These are phyloP conservation scores for Dermochelys coriacea DNA, from an alignment of 2,797 vertebrate genomes.

Conservation along the genomic window DNA sequence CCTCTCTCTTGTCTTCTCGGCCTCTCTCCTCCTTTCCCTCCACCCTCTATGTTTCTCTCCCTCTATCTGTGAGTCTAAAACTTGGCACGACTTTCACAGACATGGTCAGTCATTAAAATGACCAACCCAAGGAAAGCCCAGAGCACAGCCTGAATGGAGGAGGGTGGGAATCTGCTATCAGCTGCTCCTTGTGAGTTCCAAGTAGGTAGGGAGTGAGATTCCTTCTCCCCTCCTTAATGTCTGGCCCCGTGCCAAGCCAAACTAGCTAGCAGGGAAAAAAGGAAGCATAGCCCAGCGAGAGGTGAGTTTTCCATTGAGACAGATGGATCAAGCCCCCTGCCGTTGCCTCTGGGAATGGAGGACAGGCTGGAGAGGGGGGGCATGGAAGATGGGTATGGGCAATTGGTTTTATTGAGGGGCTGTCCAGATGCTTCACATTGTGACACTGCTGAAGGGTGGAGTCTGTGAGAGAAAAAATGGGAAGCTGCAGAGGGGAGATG, in stretches of 20 bases:
- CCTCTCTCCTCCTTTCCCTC: neutral
- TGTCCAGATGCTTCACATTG: neutral
- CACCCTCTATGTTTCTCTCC: neutral
- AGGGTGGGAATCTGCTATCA: neutral
- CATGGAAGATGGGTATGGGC: neutral
- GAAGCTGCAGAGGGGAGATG: neutral
- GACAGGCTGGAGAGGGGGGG: neutral
- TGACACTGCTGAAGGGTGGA: neutral
- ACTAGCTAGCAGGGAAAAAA: accelerated
- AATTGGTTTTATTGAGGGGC: neutral
- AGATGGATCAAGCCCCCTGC: neutral
- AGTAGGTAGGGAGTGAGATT: neutral
- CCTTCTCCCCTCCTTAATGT: neutral
- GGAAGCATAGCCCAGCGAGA: accelerated
- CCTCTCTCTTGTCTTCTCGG: conserved; percentile 1
- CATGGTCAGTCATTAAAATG: neutral
- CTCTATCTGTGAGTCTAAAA: conserved; percentile 52
- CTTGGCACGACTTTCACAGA: conserved; percentile 46
- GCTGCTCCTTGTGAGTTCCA: neutral
- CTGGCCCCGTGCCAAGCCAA: neutral
- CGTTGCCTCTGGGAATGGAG: neutral
- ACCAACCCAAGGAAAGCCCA: neutral
- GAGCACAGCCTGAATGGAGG: neutral
- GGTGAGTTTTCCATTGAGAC: neutral
- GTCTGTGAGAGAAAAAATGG: neutral